phyloP scores from a whole-genome alignment of 2,797 vertebrate species.

The Pteropus rufus region DNA sequence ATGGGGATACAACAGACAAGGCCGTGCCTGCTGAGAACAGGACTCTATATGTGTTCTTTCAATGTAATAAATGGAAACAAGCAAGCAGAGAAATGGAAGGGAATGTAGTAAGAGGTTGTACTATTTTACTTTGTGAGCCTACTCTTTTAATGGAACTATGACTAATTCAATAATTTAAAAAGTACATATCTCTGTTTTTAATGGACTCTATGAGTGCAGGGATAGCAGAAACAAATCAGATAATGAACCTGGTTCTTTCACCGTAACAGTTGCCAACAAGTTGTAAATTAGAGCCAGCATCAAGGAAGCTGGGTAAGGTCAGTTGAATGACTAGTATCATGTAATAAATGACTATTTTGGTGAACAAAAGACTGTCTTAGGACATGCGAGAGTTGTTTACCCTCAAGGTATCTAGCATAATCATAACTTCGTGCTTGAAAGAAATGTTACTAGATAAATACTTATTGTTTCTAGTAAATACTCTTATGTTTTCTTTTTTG shows the following conservation, averaged over 20 bases:
- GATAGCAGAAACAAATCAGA: constrained; percentile 57
- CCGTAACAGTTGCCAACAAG: constrained; percentile 27
- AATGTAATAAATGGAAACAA: neutral
- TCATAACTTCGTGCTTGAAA: neutral
- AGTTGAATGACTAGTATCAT: neutral
- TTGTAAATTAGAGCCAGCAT: neutral
- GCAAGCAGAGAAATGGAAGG: neutral
- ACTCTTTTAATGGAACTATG: constrained; percentile 32
- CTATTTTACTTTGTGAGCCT: neutral
- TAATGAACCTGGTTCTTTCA: constrained; percentile 32
- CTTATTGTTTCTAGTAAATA: constrained; percentile 20
- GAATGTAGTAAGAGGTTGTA: neutral
- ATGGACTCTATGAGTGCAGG: constrained; percentile 11
- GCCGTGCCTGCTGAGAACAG: neutral
- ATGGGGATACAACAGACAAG: fast-evolving
- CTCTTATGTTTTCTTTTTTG: neutral
- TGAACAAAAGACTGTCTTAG: neutral
- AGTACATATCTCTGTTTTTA: neutral
- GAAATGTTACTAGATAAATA: neutral
- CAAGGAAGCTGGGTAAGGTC: constrained; percentile 14
- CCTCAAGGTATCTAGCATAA: neutral
- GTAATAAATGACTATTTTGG: neutral
- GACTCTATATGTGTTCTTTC: neutral
- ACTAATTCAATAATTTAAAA: constrained; percentile 59
- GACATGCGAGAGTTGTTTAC: neutral